Evolutionary conservation across 2,113 vertebrate genomes (phyloP).

Genomic region (Hippocampus comes): DNA sequence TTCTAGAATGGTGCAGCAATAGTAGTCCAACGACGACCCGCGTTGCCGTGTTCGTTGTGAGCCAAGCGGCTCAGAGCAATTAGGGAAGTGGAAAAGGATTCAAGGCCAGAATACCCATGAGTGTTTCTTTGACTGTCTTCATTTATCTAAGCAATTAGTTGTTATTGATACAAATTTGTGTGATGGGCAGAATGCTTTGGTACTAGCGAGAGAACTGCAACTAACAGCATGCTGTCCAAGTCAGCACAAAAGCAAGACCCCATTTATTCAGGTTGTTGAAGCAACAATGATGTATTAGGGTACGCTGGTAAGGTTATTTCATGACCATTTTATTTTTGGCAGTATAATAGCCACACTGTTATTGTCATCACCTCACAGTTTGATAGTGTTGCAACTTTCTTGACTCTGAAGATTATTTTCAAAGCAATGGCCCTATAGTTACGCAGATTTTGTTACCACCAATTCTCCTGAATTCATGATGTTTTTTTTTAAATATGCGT

Average conservation of each 20-base stretch:
- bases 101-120: neutral
- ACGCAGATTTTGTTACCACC: too few relatives aligned
- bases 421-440: too few relatives aligned
- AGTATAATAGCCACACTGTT: too few relatives aligned
- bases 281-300: neutral
- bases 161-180: neutral
- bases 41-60: neutral
- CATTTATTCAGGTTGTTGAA: neutral
- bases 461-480: too few relatives aligned
- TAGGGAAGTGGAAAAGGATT: neutral
- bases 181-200: neutral
- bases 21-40: neutral
- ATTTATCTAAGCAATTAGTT: conserved; percentile 3
- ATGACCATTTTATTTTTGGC: neutral
- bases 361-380: too few relatives aligned
- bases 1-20: neutral
- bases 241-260: neutral
- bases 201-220: conserved; percentile 7
- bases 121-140: neutral
- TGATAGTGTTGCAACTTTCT: too few relatives aligned
- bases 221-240: neutral
- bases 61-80: neutral
- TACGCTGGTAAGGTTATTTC: neutral
- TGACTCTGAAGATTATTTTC: too few relatives aligned
- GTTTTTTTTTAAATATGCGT: too few relatives aligned